Evolutionary conservation across 2,888 invertebrate species (phyloP), one percentile per base, ranked within the genome.

Genomic region (Brenthis hecate): DNA sequence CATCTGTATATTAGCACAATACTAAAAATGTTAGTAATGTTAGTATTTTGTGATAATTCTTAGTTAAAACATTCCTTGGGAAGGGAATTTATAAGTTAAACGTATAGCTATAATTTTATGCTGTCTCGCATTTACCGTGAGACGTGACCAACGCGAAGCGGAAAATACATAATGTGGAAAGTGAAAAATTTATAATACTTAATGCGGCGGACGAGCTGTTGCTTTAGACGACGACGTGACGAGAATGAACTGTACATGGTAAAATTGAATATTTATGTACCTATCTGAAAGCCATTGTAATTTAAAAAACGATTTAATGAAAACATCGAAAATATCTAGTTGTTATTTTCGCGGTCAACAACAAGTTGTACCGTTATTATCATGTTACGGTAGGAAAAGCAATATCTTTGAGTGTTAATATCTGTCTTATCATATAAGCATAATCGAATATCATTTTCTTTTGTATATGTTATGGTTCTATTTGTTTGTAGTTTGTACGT

Each of bases 121-220:
- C 55, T 56, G 70, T 65, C 70, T 56, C 56, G 56, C 14, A 60
- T 64, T 63, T 60, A 51, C 65, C 58, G 36, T 23, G 16, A 65
- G 53, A 70, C 72, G 72, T 70, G 72, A 72, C 65, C 56, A 64
- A 54, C 56, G 66, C 51, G 65, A 53, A 60, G 47, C 66, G 68
- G 70, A 64, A 72, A 70, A 70, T 70, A 63, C 61, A 58, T 36
- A 56, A 65, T 53, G 54, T 65, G 68, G 50, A 68, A 69, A 68
- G 68, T 68, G 70, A 68, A 70, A 70, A 72, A 70, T 70, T 68
- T 70, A 68, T 72, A 70, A 72, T 63, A 65, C 54, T 72, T 69
- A 68, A 36, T 65, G 62, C 23, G 13, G 65, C 43, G 51, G 56
- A 36, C 65, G 53, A 64, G 64, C 36, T 48, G 56, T 65, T 50